Evolutionary conservation across 2,797 vertebrate species (phyloP).

Genomic region (Halcyon leucocephala): DNA sequence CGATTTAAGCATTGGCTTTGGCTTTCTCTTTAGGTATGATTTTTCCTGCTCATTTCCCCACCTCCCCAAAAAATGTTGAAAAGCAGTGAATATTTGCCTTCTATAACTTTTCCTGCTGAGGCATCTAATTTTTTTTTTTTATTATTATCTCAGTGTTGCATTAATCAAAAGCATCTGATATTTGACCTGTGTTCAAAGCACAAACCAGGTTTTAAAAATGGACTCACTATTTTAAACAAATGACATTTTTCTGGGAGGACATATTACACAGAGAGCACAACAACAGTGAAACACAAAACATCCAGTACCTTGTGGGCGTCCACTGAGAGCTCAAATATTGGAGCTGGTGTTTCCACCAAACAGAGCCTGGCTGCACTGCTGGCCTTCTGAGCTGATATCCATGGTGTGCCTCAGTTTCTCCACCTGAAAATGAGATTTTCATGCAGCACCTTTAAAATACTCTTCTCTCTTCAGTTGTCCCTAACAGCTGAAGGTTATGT

Average conservation of each 20-base stretch:
- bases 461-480: not conserved
- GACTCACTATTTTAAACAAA: not conserved
- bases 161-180: constrained; percentile 23
- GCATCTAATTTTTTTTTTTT: not conserved
- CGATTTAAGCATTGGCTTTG: not conserved
- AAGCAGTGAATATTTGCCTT: not conserved
- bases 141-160: not conserved
- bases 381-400: not conserved
- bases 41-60: constrained; percentile 20
- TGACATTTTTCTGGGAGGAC: not conserved
- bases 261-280: no score
- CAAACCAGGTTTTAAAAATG: not conserved
- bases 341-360: not conserved
- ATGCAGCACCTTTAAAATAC: not conserved
- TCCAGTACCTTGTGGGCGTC: not conserved
- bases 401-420: not conserved
- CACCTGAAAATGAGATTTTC: not conserved
- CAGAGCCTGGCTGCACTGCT: not conserved
- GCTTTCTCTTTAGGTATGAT: constrained; percentile 17
- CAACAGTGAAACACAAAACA: not conserved
- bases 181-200: not conserved
- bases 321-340: not conserved
- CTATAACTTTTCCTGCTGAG: constrained; percentile 1
- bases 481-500: rapidly evolving
- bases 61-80: constrained; percentile 13